Base-by-base conservation (phyloP, 2,113 vertebrate species). In the Suncus etruscus region DNA sequence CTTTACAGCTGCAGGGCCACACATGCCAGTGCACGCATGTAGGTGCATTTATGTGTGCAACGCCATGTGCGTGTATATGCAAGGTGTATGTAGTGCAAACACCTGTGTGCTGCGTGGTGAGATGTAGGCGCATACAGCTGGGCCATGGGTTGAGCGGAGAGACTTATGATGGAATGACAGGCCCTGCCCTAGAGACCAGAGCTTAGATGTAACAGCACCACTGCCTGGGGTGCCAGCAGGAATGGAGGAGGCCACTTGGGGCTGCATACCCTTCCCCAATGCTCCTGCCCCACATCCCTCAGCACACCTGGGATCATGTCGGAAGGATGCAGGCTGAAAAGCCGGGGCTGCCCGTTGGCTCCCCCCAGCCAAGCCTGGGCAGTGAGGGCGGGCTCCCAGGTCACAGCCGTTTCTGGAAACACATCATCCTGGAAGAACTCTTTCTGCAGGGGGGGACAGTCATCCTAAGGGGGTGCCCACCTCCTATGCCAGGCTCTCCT, bases 351-450 rank as follows among this genome's bases (percentile, higher is more conserved):
- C 73, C 97, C 94, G 0, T 99, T 97, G 32, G 97, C 92, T 16
- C 99, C 98, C 0, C 86, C 97, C 72, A 99, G 97, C 99, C 99
- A 99, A 76, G 98, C 96, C 0, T 97, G 70, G 0, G 97, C 98
- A 0, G 90, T 90, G 68, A 99, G 97, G 0, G 96, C 97, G 0
- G 99, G 96, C 94, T 99, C 98, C 99, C 99, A 99, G 95, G 97
- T 98, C 16, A 98, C 91, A 0, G 97, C 96, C 0, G 99, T 99
- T 0, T 98, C 97, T 0, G 98, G 98, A 91, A 97, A 99, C 50
- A 99, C 90, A 15, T 99, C 99, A 0, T 99, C 99, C 96, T 99
- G 99, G 98, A 99, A 99, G 95, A 99, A 99, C 94, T 99, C 99
- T 98, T 99, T 99, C 99, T 99, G 98, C 0, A 29, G 69, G 32